A percentile compares a stretch with the other conserved stretches of the same genome.
Evolutionary conservation across 2,797 vertebrate species (phyloP).

Genomic region (Chelidonichthys spinosus): DNA sequence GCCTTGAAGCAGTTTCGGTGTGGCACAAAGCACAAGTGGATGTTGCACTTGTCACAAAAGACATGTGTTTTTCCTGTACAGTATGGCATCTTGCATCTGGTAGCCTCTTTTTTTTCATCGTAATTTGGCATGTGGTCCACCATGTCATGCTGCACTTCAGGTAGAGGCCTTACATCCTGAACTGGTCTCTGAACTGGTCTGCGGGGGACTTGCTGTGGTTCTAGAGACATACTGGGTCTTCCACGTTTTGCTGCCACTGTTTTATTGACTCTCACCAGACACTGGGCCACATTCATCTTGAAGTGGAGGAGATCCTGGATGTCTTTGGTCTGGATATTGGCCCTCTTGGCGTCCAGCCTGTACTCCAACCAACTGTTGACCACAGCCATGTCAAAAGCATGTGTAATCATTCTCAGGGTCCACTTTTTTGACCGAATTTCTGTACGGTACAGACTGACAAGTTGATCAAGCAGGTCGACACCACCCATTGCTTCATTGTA

Average conservation of each 20-base stretch:
- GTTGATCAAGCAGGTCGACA: neutral
- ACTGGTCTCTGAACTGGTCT: neutral
- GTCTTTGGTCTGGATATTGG: slow-evolving; percentile 2
- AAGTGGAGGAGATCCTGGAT: slow-evolving; percentile 3
- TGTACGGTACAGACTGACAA: slow-evolving; percentile 25
- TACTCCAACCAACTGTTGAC: slow-evolving; percentile 15
- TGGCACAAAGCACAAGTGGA: no score
- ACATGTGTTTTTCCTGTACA: no score
- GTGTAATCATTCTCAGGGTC: neutral
- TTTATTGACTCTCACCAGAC: slow-evolving; percentile 11
- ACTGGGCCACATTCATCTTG: slow-evolving; percentile 15
- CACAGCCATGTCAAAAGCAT: slow-evolving; percentile 20
- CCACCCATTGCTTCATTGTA: neutral
- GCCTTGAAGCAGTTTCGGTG: no score
- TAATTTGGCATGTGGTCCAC: neutral
- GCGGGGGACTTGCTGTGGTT: neutral
- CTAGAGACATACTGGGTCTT: slow-evolving; percentile 7
- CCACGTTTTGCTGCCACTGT: neutral
- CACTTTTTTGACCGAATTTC: no score
- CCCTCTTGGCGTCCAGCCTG: neutral
- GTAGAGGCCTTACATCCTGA: neutral
- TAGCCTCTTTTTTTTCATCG: neutral
- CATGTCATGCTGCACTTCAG: neutral
- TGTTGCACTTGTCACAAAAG: no score
- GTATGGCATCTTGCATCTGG: no score